phyloP scores from a whole-genome alignment of 1,140 invertebrate species.

The Pentalonia nigronervosa region DNA sequence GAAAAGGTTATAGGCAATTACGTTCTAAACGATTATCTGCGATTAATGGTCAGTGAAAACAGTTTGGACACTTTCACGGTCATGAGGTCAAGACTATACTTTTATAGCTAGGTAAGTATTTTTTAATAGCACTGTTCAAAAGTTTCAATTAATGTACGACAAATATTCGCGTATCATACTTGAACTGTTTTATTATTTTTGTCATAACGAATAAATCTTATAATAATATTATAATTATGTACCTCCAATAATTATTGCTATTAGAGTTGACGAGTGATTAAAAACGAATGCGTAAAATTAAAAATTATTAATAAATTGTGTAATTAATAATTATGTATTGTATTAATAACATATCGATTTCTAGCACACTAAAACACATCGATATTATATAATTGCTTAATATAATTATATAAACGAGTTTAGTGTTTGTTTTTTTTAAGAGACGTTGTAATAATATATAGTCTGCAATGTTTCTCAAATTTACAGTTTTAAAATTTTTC shows the following conservation, averaged over 20 bases:
- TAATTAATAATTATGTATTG: not conserved
- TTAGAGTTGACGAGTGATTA: not conserved
- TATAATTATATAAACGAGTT: not conserved
- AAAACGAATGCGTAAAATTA: not conserved
- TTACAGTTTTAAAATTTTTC: not conserved
- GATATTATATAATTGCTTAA: not conserved
- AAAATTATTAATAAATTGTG: not conserved
- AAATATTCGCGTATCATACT: not conserved
- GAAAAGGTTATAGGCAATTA: constrained; percentile 2
- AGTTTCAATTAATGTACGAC: not conserved
- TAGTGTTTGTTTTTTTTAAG: not conserved
- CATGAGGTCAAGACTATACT: constrained; percentile 12
- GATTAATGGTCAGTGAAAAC: not conserved
- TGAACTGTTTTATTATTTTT: not conserved
- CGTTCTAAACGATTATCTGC: not conserved
- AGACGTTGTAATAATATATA: not conserved
- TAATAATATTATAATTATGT: not conserved
- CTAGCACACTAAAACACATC: not conserved
- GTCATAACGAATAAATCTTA: not conserved
- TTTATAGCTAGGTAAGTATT: not conserved
- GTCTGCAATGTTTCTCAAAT: not conserved
- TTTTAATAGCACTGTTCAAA: not conserved
- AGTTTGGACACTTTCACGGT: not conserved
- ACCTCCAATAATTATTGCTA: not conserved
- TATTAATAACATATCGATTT: not conserved